Evolutionary conservation across 2,113 vertebrate genomes (phyloP).

Genomic region (Dasyornis broadbenti): DNA sequence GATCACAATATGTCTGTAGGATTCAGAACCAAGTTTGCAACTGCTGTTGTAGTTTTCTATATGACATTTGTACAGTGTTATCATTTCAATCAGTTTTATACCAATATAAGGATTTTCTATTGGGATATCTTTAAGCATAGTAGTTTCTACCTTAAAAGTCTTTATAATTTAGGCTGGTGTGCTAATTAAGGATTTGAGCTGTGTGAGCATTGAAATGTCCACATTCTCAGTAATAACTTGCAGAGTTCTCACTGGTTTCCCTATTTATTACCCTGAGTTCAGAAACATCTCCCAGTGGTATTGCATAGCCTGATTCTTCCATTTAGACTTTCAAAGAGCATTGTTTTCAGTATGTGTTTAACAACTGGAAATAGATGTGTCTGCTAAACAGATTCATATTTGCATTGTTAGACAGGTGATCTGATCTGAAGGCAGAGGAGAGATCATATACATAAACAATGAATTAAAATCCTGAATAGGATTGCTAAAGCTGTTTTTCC

Average conservation of each 20-base stretch:
- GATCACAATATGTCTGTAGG: background rate
- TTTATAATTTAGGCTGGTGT: background rate
- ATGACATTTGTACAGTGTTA: background rate
- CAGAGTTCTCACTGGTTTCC: background rate
- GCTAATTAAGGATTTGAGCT: background rate
- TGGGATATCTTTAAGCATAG: background rate
- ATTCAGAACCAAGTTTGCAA: background rate
- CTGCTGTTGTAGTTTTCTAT: background rate
- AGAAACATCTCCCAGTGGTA: background rate
- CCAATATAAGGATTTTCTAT: background rate
- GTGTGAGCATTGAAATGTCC: background rate
- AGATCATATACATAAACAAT: conserved; percentile 13
- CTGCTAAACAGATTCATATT: conserved; percentile 47
- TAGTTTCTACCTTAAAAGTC: background rate
- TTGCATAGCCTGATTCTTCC: background rate
- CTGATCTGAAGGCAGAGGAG: background rate
- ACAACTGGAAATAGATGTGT: conserved; percentile 23
- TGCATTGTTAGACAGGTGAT: conserved; percentile 4
- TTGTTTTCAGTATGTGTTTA: conserved; percentile 1
- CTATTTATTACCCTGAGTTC: background rate
- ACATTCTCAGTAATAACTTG: background rate
- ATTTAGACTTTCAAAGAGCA: conserved; percentile 2
- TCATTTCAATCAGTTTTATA: background rate
- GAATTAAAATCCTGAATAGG: conserved; percentile 14
- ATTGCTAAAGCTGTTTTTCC: conserved; percentile 4